Evolutionary conservation across 2,797 vertebrate species (phyloP).

Genomic region (Anolis apletophallus): DNA sequence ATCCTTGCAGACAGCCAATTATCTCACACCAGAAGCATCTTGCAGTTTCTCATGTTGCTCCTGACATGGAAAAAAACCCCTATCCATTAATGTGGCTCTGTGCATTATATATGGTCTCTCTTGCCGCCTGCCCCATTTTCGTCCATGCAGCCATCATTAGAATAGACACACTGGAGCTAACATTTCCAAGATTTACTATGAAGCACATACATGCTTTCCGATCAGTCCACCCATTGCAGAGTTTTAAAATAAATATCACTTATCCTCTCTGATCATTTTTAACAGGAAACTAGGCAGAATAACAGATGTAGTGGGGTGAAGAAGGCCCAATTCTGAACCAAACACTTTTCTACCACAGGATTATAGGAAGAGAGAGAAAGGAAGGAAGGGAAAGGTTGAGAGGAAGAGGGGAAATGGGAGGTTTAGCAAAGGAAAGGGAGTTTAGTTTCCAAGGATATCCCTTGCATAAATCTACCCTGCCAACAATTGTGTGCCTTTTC

Average conservation of each 20-base stretch:
- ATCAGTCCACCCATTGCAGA: background rate
- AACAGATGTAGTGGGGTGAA: background rate
- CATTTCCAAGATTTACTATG: background rate
- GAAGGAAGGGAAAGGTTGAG: too few relatives aligned
- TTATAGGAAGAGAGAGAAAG: background rate
- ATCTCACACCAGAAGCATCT: too few relatives aligned
- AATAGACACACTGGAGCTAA: too few relatives aligned
- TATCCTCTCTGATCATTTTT: background rate
- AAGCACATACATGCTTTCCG: background rate
- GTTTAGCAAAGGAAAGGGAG: background rate
- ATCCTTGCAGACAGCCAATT: too few relatives aligned
- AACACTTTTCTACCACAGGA: background rate
- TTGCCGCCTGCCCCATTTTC: too few relatives aligned
- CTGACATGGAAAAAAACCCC: too few relatives aligned
- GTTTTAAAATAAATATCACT: background rate
- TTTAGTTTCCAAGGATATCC: background rate
- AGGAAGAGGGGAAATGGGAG: background rate
- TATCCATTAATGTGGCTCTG: too few relatives aligned
- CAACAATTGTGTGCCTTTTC: background rate
- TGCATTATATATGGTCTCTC: too few relatives aligned
- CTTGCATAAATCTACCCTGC: background rate
- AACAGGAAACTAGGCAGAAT: background rate
- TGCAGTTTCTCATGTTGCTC: too few relatives aligned
- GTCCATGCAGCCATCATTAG: too few relatives aligned
- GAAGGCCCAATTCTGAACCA: background rate